Conservation (phyloP, 2,113 vertebrate species). For the Stomatorhinus ivindoensis region DNA sequence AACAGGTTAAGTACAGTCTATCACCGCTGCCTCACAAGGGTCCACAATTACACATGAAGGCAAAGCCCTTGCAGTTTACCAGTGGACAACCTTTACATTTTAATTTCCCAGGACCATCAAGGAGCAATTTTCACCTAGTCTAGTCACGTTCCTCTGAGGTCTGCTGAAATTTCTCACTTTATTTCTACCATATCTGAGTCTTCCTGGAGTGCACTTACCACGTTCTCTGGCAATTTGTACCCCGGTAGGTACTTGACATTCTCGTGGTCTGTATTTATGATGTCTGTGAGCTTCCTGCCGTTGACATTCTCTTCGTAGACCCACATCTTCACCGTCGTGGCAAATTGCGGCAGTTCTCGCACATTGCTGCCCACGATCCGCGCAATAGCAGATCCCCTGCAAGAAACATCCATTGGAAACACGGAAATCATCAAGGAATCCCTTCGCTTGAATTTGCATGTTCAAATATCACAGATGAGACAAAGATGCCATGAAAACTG, state of each 20-base stretch:
- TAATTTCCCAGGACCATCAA: background rate
- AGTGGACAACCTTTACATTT: background rate
- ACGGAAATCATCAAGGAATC: background rate
- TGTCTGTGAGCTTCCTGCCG: slow-evolving; percentile 81
- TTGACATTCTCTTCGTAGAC: slow-evolving; percentile 81
- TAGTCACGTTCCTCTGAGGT: background rate
- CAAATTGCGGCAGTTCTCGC: slow-evolving; percentile 65
- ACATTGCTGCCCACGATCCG: slow-evolving; percentile 82
- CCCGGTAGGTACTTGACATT: slow-evolving; percentile 88
- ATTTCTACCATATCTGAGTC: background rate
- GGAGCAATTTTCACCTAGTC: background rate
- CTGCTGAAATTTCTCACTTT: background rate
- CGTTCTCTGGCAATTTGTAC: slow-evolving; percentile 84
- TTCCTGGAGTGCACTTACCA: slow-evolving; percentile 55
- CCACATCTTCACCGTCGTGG: slow-evolving; percentile 86
- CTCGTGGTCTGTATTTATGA: slow-evolving; percentile 86
- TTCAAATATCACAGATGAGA: background rate
- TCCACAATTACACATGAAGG: background rate
- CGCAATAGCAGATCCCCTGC: slow-evolving; percentile 80
- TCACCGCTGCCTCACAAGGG: background rate
- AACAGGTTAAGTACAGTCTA: background rate
- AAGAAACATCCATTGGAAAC: slow-evolving; percentile 19
- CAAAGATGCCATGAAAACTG: background rate
- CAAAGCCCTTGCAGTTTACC: background rate
- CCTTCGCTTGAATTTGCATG: background rate